phyloP scores from a whole-genome alignment of 2,888 invertebrate genomes.

The Cartodere bifasciata region DNA sequence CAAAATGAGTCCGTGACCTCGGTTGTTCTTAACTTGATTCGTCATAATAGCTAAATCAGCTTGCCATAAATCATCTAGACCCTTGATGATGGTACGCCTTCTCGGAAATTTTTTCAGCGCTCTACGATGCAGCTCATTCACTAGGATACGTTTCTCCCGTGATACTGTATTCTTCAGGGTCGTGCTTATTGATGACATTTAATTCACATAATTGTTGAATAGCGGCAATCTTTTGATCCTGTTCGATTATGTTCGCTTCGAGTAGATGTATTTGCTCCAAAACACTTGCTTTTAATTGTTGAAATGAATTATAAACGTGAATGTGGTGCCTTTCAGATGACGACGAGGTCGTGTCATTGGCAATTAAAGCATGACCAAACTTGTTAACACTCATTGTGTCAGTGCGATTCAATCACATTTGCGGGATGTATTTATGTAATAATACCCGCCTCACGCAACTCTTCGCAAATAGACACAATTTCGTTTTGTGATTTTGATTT shows the following conservation, averaged over 20 bases:
- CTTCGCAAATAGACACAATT: slow-evolving; percentile 27
- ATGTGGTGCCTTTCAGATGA: too few relatives aligned
- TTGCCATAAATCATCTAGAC: slow-evolving; percentile 31
- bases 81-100: slow-evolving; percentile 25
- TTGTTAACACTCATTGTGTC: slow-evolving; percentile 11
- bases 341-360: background rate
- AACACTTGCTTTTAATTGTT: too few relatives aligned
- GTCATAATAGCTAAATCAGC: slow-evolving; percentile 29
- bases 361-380: slow-evolving; percentile 5
- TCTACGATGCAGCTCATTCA: slow-evolving; percentile 27
- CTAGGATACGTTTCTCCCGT: slow-evolving; percentile 8
- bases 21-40: slow-evolving; percentile 21
- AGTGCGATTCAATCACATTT: too few relatives aligned
- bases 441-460: slow-evolving; percentile 17
- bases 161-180: too few relatives aligned
- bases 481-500: slow-evolving; percentile 22
- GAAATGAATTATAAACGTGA: too few relatives aligned
- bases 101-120: slow-evolving; percentile 28
- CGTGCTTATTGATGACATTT: too few relatives aligned
- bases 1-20: slow-evolving; percentile 23
- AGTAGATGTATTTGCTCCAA: too few relatives aligned
- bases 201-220: too few relatives aligned
- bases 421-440: slow-evolving; percentile 11
- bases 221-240: too few relatives aligned
- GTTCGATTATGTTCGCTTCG: too few relatives aligned